Base-by-base conservation (phyloP, 2,888 invertebrate genomes). In the Agonum fuliginosum region DNA sequence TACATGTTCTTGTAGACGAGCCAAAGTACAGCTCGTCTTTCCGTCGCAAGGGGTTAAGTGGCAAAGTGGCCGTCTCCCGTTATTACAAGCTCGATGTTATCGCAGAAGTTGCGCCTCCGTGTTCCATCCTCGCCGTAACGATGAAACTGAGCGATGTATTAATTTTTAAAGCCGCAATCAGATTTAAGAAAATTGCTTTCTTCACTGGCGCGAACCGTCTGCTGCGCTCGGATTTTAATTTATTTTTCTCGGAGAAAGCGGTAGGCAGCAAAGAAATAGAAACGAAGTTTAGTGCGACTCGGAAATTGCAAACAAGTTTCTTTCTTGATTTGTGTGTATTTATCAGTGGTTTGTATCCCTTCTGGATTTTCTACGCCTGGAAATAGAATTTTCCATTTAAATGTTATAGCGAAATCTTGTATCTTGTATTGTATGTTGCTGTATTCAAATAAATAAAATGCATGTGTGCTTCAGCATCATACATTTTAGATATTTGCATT, bases 131-230 rank as follows among this genome's bases (percentile, higher is more conserved):
- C 54, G 10, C 8, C 34, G 37, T 67, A 41, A 67, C 67, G 67
- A 30, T 67, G 70, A 70, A 70, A 70, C 70, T 77, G 77, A 77
- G 77, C 70, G 41, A 70, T 77, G 70, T 77, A 77, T 77, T 77
- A 77, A 77, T 77, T 77, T 77, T 77, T 77, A 77, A 77, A 70
- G 41, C 77, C 69, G 77, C 77, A 77, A 77, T 77, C 77, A 77
- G 77, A 77, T 77, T 77, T 77, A 77, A 69, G 77, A 77, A 77
- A 70, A 77, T 77, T 77, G 77, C 77, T 77, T 77, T 77, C 77
- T 77, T 70, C 77, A 58, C 77, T 75, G 75, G 75, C 77, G 69
- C 27, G 43, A 19, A 70, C 70, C 77, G 77, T 70, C 58, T 77
- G 77, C 41, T 43, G 70, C 46, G 22, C 70, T 70, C 17, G 46